Evolutionary conservation across 2,797 vertebrate species (phyloP).

Genomic region (Lindbergichthys nudifrons): DNA sequence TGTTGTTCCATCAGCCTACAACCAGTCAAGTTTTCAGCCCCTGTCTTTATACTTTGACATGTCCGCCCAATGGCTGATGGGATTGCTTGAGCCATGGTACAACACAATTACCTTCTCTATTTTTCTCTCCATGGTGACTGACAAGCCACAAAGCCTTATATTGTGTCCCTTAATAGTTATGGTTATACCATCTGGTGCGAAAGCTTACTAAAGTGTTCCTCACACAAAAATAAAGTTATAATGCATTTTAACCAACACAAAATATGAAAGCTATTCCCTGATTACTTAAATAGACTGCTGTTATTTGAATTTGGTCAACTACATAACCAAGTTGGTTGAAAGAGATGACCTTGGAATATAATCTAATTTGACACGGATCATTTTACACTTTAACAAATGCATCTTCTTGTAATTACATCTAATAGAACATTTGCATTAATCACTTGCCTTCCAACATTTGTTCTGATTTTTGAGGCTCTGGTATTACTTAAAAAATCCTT

Average conservation of each 20-base stretch:
- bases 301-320: conserved; percentile 2
- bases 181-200: conserved; percentile 20
- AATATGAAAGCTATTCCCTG: conserved; percentile 8
- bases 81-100: conserved; percentile 72
- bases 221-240: not conserved
- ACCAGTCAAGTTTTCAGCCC: conserved; percentile 69
- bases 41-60: conserved; percentile 75
- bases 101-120: conserved; percentile 77
- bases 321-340: conserved; percentile 24
- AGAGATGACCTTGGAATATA: conserved; percentile 36
- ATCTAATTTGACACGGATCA: conserved; percentile 54
- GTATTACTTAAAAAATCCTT: conserved; percentile 46
- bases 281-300: not conserved
- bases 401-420: conserved; percentile 23
- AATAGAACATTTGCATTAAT: too few species aligned
- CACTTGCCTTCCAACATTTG: conserved; percentile 36
- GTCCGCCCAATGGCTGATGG: conserved; percentile 73
- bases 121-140: conserved; percentile 65
- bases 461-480: conserved; percentile 54
- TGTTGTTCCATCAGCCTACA: conserved; percentile 60
- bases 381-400: conserved; percentile 58
- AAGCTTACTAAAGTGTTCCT: conserved; percentile 4
- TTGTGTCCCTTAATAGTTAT: conserved; percentile 30
- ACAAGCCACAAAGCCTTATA: conserved; percentile 47
- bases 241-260: conserved; percentile 27